phyloP scores from a whole-genome alignment of 2,888 invertebrate species.

The Acholoe squamosa region DNA sequence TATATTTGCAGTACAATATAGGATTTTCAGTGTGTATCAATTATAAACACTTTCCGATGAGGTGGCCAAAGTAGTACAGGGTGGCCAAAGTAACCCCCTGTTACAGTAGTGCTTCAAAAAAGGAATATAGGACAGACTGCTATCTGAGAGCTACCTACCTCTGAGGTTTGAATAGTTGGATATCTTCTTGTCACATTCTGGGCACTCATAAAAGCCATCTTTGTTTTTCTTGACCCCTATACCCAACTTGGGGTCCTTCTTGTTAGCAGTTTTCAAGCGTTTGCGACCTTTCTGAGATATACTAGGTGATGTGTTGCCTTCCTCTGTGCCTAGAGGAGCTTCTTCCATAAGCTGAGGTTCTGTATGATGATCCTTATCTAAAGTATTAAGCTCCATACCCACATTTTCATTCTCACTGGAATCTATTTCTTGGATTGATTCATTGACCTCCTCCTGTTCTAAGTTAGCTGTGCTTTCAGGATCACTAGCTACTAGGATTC shows the following conservation, averaged over 20 bases:
- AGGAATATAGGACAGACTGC: too few relatives aligned
- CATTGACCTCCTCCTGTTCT: not conserved
- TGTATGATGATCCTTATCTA: not conserved
- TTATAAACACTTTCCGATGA: too few relatives aligned
- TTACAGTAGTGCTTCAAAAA: too few relatives aligned
- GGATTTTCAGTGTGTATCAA: too few relatives aligned
- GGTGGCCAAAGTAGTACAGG: too few relatives aligned
- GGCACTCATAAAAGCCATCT: constrained; percentile 55
- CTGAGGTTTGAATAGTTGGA: constrained; percentile 54
- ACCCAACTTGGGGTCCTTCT: not conserved
- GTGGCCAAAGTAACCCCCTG: too few relatives aligned
- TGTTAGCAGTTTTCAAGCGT: not conserved
- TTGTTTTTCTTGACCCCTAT: constrained; percentile 15
- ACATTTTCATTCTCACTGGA: not conserved
- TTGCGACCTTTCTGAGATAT: not conserved
- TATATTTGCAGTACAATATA: too few relatives aligned
- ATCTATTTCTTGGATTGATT: not conserved
- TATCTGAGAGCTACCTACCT: constrained; percentile 12
- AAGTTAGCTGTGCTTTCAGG: not conserved
- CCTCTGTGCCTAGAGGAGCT: not conserved
- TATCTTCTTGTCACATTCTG: constrained; percentile 53
- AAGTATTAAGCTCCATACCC: not conserved
- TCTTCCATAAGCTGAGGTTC: not conserved
- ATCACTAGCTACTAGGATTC: not conserved
- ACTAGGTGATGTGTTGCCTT: not conserved